Conservation (phyloP, 2,113 vertebrate genomes). For the Cyphomyrus plagiostoma region DNA sequence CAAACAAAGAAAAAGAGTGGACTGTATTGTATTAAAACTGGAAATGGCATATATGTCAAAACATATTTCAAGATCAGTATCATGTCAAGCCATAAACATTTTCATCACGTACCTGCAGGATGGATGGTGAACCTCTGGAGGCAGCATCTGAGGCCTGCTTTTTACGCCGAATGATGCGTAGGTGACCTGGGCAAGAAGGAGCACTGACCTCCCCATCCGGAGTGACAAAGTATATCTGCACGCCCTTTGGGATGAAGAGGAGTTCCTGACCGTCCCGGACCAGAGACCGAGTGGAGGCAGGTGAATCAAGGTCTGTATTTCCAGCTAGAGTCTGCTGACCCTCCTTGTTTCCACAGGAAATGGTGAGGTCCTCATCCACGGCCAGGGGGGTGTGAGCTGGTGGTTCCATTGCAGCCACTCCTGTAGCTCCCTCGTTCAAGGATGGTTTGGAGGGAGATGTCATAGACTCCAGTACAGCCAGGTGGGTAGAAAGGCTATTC, state of each 20-base stretch:
- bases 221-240: constrained; percentile 89
- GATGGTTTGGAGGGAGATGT: constrained; percentile 13
- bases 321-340: constrained; percentile 64
- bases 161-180: constrained; percentile 72
- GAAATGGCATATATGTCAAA: neutral
- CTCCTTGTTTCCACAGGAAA: constrained; percentile 67
- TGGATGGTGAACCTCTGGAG: constrained; percentile 60
- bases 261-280: constrained; percentile 70
- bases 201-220: constrained; percentile 83
- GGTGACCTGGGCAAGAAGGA: constrained; percentile 80
- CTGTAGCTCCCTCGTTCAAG: constrained; percentile 16
- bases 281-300: constrained; percentile 46
- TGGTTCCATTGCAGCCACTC: constrained; percentile 54
- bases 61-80: neutral
- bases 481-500: constrained; percentile 57
- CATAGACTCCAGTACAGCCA: constrained; percentile 60
- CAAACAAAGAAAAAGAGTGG: neutral
- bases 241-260: constrained; percentile 77
- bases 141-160: constrained; percentile 48
- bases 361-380: constrained; percentile 72
- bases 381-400: constrained; percentile 82
- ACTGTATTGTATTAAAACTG: neutral
- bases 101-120: constrained; percentile 75
- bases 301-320: constrained; percentile 56
- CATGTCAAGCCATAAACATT: neutral